Evolutionary conservation across 2,113 vertebrate species (phyloP), one percentile per base, ranked within the genome.

Genomic region (Phalacrocorax brasilianus): DNA sequence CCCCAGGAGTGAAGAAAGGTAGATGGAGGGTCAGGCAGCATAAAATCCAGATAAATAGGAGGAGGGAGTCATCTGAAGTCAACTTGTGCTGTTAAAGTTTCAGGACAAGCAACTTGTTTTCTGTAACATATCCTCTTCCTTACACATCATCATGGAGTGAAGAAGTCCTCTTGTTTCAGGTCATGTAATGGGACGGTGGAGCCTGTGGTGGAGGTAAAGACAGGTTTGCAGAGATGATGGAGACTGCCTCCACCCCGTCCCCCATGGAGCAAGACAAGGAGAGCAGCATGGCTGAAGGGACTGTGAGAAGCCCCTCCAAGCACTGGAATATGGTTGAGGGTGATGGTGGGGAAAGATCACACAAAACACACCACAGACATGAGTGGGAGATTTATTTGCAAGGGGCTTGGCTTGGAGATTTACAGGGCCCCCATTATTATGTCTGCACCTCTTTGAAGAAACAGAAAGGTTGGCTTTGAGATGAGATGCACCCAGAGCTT

Each of bases 181-280:
- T 61, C 32, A 2, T 0, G 20, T 24, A n/a, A 70, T 2, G 20
- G n/a, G 27, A 19, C 3, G 15, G 23, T 19, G 28, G 55, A 44
- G 32, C 10, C 30, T 5, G 6, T 2, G 47, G 2, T 9, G 6
- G 24, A 33, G 38, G 13, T 22, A 30, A 70, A 40, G 14, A 17
- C 38, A 45, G 21, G 5, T 59, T 63, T 75, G 23, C 15, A 35
- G 62, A 75, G 50, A 10, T 6, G 20, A 14, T n/a, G 38, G 23
- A 35, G 33, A 12, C 11, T 35, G 42, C 22, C 17, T 71, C 28
- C 28, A 52, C 27, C 13, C 32, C 7, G 3, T 72, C 12, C 6
- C 4, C 42, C 47, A 17, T 5, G 27, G 19, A 56, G 47, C 61
- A 56, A 68, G 47, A 20, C 52, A 32, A 74, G 38, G 68, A 59